A percentile compares a stretch with the other conserved stretches of the same genome.
Conservation (phyloP, 2,797 vertebrate species). For the Acestrorhynchus altus region DNA sequence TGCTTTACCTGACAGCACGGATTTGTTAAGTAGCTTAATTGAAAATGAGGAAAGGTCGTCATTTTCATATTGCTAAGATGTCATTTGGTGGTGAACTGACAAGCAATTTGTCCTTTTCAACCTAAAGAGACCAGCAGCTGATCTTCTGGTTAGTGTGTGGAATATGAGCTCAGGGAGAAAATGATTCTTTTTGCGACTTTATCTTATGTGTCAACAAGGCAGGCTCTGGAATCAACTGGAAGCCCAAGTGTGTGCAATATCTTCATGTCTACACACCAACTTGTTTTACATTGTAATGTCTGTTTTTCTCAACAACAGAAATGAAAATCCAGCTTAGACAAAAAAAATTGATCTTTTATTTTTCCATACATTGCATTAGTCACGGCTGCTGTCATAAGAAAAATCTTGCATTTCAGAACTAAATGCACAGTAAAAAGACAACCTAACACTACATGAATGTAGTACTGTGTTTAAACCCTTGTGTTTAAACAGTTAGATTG, state of each 20-base stretch:
- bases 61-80: constrained; percentile 76
- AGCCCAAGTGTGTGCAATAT: constrained; percentile 19
- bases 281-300: constrained; percentile 1
- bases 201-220: constrained; percentile 23
- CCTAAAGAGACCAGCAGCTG: constrained; percentile 23
- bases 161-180: constrained; percentile 12
- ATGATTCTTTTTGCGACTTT: constrained; percentile 21
- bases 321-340: neutral
- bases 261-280: neutral
- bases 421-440: too few relatives aligned
- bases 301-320: neutral
- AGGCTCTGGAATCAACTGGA: constrained; percentile 26
- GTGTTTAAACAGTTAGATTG: too few relatives aligned
- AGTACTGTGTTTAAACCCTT: too few relatives aligned
- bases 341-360: neutral
- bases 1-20: constrained; percentile 34
- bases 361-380: neutral
- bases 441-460: too few relatives aligned
- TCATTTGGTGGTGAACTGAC: constrained; percentile 66
- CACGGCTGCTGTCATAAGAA: neutral
- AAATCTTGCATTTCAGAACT: neutral
- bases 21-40: constrained; percentile 73
- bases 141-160: constrained; percentile 3
- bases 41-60: constrained; percentile 66
- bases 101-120: constrained; percentile 44